Evolutionary conservation across 2,113 vertebrate genomes (phyloP).

Genomic region (Tragelaphus buxtoni): DNA sequence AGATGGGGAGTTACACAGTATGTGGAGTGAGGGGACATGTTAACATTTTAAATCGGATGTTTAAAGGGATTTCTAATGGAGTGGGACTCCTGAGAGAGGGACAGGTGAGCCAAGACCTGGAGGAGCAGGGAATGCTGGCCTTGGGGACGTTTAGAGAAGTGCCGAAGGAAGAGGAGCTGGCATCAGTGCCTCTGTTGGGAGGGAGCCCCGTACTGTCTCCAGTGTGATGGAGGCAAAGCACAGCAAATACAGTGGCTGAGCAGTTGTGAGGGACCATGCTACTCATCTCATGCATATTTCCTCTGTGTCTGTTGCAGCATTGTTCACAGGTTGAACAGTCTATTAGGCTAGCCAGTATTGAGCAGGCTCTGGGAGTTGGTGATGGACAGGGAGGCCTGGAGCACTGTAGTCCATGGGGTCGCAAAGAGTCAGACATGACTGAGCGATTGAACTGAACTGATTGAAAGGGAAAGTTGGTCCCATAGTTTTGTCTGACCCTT

Average conservation of each 20-base stretch:
- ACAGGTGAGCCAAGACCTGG: background rate
- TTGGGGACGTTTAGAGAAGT: no score
- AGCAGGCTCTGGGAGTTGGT: background rate
- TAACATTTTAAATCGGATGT: background rate
- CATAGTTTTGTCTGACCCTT: background rate
- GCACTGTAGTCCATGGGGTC: accelerated
- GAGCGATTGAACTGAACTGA: background rate
- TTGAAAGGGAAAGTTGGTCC: background rate
- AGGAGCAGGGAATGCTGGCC: accelerated
- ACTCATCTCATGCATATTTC: accelerated
- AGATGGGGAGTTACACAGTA: background rate
- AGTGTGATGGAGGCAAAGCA: background rate
- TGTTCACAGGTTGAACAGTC: background rate
- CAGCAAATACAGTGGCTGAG: no score
- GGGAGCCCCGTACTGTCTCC: background rate
- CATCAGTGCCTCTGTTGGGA: accelerated
- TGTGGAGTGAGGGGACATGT: no score
- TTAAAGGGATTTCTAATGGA: background rate
- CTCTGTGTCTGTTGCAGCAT: background rate
- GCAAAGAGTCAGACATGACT: background rate
- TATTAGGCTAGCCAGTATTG: background rate
- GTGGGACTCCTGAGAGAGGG: background rate
- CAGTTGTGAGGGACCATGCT: accelerated
- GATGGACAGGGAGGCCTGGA: background rate
- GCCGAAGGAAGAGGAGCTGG: background rate